Evolutionary conservation across 2,113 vertebrate species (phyloP).

Genomic region (Dermatemys mawii): DNA sequence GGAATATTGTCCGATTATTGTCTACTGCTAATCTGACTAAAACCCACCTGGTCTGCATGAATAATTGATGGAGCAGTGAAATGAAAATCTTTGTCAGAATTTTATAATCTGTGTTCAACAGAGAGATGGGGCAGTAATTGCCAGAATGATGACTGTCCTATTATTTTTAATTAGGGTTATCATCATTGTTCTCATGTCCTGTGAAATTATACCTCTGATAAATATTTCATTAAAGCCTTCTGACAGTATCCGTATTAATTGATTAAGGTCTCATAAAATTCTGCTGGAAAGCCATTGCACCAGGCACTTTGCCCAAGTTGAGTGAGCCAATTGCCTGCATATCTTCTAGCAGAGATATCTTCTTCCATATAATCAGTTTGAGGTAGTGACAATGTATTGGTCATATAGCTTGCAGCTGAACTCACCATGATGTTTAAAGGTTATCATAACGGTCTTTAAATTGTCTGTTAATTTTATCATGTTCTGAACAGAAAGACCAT

Average conservation of each 20-base stretch:
- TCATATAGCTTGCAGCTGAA: neutral
- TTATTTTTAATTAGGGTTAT: neutral
- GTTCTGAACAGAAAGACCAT: neutral
- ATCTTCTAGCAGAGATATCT: neutral
- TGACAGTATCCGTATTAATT: neutral
- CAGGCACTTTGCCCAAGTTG: neutral
- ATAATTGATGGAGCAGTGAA: neutral
- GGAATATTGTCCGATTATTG: neutral
- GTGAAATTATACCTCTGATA: neutral
- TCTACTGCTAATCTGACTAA: neutral
- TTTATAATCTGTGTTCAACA: neutral
- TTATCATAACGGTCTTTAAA: neutral
- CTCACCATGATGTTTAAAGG: neutral
- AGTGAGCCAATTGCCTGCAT: neutral
- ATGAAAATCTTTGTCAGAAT: neutral
- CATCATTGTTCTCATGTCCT: neutral
- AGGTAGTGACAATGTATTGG: neutral
- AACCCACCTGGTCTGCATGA: neutral
- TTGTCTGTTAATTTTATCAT: neutral
- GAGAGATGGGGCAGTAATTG: neutral
- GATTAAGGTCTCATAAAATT: neutral
- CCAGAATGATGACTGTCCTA: neutral
- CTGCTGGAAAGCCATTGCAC: neutral
- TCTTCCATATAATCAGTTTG: neutral
- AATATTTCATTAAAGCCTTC: neutral